phyloP scores from a whole-genome alignment of 2,888 invertebrate species.

The Minunthozetes semirufus region DNA sequence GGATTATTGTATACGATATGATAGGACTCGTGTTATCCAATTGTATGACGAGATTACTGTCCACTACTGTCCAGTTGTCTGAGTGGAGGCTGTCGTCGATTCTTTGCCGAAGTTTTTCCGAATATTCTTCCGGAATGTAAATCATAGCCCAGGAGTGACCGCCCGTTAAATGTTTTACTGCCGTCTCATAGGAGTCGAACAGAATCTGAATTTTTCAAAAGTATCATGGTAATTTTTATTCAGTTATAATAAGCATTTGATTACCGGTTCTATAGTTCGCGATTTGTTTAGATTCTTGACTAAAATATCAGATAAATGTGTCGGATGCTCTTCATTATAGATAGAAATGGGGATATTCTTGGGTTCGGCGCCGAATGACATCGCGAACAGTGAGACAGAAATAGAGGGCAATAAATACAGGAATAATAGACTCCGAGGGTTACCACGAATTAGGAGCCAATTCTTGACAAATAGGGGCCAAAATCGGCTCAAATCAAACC shows the following conservation, averaged over 20 bases:
- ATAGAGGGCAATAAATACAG: not conserved
- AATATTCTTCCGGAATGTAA: not conserved
- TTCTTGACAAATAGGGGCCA: not conserved
- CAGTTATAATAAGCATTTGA: not conserved
- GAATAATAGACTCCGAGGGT: not conserved
- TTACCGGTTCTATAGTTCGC: not conserved
- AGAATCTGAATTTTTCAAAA: not conserved
- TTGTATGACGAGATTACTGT: not conserved
- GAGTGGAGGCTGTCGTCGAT: not conserved
- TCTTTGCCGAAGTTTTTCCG: not conserved
- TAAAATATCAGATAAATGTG: not conserved
- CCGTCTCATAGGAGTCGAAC: not conserved
- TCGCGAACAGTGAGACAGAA: not conserved
- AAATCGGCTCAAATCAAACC: not conserved
- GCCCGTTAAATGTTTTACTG: not conserved
- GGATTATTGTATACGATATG: not conserved
- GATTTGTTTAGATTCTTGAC: not conserved
- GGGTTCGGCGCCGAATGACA: not conserved
- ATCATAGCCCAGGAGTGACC: not conserved
- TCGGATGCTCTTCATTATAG: not conserved
- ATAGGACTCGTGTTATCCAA: constrained; percentile 1
- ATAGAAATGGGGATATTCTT: not conserved
- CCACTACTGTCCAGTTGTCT: not conserved
- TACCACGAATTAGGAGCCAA: not conserved
- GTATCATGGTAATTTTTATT: not conserved